A percentile compares a stretch with the other conserved stretches of the same genome.
These are phyloP conservation scores for Lophura nycthemera DNA, from an alignment of 2,113 vertebrate genomes.

Conservation along the genomic window DNA sequence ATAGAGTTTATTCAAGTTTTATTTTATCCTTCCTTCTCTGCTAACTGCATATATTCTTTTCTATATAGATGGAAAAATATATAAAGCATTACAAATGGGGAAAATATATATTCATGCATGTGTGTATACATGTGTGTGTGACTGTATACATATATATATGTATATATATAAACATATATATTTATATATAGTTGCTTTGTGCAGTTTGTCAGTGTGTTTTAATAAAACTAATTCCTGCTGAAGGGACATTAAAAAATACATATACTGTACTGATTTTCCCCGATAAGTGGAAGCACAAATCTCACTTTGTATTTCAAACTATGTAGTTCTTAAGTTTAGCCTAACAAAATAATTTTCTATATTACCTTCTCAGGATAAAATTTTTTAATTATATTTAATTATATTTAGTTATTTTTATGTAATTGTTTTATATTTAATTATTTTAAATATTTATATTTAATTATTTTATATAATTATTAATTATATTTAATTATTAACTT, in stretches of 20 bases:
- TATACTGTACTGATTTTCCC: not conserved
- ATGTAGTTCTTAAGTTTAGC: not conserved
- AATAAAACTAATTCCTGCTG: not conserved
- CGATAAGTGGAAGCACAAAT: not conserved
- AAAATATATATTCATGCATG: too few species aligned
- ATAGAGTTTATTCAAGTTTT: not conserved
- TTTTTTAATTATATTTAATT: too few species aligned
- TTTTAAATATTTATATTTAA: too few species aligned
- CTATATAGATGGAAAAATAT: not conserved
- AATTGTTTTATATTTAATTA: too few species aligned
- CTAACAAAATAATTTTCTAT: not conserved
- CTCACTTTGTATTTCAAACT: not conserved
- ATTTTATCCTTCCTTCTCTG: not conserved
- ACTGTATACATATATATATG: not conserved
- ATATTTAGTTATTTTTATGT: too few species aligned
- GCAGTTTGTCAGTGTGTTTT: not conserved
- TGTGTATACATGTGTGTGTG: too few species aligned
- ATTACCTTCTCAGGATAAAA: not conserved
- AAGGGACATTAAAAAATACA: not conserved
- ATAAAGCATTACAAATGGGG: too few species aligned
- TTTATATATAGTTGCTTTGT: not conserved
- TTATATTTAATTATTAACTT: not conserved
- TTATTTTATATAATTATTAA: too few species aligned
- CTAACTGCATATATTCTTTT: not conserved
- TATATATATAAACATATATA: not conserved